Evolutionary conservation across 2,888 invertebrate species (phyloP), one percentile per base, ranked within the genome.

Genomic region (Byasa hedistus): DNA sequence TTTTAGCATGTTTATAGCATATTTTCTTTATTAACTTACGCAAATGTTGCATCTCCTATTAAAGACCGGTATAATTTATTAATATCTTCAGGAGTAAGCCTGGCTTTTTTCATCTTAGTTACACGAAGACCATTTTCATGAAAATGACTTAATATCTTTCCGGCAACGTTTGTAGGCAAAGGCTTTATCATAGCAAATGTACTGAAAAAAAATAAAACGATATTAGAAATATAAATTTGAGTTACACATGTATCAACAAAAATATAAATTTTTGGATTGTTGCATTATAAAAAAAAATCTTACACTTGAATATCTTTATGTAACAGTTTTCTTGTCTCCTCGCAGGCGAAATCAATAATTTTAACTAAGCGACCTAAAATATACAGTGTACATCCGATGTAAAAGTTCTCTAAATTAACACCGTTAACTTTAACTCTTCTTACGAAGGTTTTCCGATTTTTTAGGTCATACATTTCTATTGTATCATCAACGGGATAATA

Each of bases 121-220:
- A 97, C 82, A 58, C 86, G 89, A 70, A 95, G 92, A 44, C 93
- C 93, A 77, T 92, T 87, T 4, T 94, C 91, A 75, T 93, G 86
- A 19, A 98, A 93, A 27, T 93, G 84, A 61, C 93, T 94, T 0
- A 98, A 76, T 65, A 98, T 95, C 76, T 95, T 94, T 0, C 98
- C 97, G 71, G 95, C 91, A 79, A 94, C 93, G 23, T 93, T 89
- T 24, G 95, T 88, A 12, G 94, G 93, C 68, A 94, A 91, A 12
- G 97, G 96, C 83, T 97, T 97, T 12, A 98, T 89, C 72, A 98
- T 85, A 4, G 94, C 94, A 85, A 96, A 95, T 1, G 96, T 96
- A 75, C 96, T 96, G 76, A 39, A 89, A 89, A 48, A n/a, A 57
- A 58, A 60, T 52, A 59, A 24, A 58, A 10, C 44, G 0, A n/a